Percentiles rank a stretch among this genome's conserved stretches.
Evolutionary conservation across 2,797 vertebrate species (phyloP).

Genomic region (Danio kyathit): DNA sequence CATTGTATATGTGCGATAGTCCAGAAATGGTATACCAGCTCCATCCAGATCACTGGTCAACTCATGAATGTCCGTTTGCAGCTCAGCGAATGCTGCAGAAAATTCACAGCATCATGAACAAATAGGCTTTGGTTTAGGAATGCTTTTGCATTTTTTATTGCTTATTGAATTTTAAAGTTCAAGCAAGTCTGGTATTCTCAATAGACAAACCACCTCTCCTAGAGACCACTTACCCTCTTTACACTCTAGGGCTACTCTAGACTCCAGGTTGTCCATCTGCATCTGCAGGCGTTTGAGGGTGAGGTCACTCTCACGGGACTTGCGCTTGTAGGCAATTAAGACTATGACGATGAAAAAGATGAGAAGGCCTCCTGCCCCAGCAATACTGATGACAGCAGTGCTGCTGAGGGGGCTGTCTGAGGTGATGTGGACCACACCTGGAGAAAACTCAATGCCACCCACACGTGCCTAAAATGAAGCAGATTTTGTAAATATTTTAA

Average conservation of each 20-base stretch:
- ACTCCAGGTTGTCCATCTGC: constrained; percentile 99
- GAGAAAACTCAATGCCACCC: constrained; percentile 96
- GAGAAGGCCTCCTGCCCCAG: constrained; percentile 92
- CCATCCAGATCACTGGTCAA: constrained; percentile 97
- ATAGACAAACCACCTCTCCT: neutral
- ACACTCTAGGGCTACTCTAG: constrained; percentile 97
- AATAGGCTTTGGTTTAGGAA: neutral
- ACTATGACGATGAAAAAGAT: constrained; percentile 97
- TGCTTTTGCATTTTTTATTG: neutral
- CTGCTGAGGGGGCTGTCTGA: constrained; percentile 96
- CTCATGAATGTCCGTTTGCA: constrained; percentile 98
- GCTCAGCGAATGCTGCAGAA: constrained; percentile 92
- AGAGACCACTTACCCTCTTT: constrained; percentile 88
- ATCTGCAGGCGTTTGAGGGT: constrained; percentile 97
- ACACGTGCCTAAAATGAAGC: constrained; percentile 86
- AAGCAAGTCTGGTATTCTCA: neutral
- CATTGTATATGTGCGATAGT: constrained; percentile 98
- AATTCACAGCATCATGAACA: constrained; percentile 9
- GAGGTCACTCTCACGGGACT: constrained; percentile 95
- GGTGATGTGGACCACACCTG: constrained; percentile 94
- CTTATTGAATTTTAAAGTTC: neutral
- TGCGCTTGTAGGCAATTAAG: constrained; percentile 97
- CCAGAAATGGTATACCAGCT: constrained; percentile 95
- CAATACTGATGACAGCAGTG: constrained; percentile 94
- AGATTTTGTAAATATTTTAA: constrained; percentile 11